Evolutionary conservation across 2,888 invertebrate genomes (phyloP).

Genomic region (Ophonus ardosiacus): DNA sequence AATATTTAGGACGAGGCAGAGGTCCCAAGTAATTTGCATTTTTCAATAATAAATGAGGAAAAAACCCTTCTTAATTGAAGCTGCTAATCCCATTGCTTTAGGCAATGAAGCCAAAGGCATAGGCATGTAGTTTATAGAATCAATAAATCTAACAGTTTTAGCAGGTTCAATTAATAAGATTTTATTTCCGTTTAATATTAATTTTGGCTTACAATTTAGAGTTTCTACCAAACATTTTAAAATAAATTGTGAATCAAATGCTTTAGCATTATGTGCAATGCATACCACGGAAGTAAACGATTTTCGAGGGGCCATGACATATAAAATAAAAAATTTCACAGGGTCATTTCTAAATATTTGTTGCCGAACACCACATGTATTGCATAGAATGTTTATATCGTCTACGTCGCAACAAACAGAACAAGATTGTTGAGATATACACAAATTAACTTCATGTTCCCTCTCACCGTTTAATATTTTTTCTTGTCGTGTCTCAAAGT

Average conservation of each 20-base stretch:
- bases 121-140: too few species aligned
- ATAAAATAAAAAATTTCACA: not conserved
- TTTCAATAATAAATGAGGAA: too few species aligned
- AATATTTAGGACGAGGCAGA: conserved; percentile 65
- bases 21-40: conserved; percentile 61
- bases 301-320: not conserved
- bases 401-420: not conserved
- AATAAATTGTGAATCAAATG: not conserved
- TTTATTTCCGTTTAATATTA: too few species aligned
- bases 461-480: not conserved
- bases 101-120: too few species aligned
- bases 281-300: conserved; percentile 7
- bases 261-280: conserved; percentile 59
- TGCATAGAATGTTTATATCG: conserved; percentile 16
- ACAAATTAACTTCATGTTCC: too few species aligned
- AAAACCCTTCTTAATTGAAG: too few species aligned
- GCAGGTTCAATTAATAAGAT: conserved; percentile 64
- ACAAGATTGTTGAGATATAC: conserved; percentile 31
- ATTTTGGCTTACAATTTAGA: conserved; percentile 64
- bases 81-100: too few species aligned
- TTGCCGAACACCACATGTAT: not conserved
- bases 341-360: conserved; percentile 7
- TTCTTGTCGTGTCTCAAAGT: too few species aligned
- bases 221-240: conserved; percentile 62
- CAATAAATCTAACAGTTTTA: too few species aligned